Percentiles rank a stretch among this genome's conserved stretches.
Evolutionary conservation across 2,113 vertebrate genomes (phyloP).

Genomic region (Glaucidium brasilianum): DNA sequence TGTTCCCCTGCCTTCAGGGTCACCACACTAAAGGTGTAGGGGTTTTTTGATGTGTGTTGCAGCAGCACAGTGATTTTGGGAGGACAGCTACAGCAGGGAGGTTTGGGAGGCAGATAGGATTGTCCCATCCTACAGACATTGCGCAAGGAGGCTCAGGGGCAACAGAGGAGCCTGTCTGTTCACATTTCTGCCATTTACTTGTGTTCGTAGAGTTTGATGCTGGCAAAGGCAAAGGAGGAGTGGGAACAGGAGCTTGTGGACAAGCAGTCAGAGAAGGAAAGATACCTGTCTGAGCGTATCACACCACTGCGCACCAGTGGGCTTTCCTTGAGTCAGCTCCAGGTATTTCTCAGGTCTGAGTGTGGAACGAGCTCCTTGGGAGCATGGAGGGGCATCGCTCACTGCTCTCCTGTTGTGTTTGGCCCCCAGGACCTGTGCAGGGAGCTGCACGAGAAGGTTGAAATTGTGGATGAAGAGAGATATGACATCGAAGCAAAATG

Average conservation of each 20-base stretch:
- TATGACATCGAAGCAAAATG: constrained; percentile 94
- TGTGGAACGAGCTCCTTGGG: neutral
- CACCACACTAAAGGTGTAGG: neutral
- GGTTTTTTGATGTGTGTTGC: neutral
- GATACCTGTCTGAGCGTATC: constrained; percentile 84
- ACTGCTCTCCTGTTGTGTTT: neutral
- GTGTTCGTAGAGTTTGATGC: constrained; percentile 85
- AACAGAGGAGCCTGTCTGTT: neutral
- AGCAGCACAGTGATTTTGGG: neutral
- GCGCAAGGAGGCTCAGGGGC: neutral
- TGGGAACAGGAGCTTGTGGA: constrained; percentile 86
- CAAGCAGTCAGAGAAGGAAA: constrained; percentile 86
- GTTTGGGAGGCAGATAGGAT: neutral
- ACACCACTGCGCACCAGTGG: constrained; percentile 73
- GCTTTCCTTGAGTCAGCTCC: constrained; percentile 82
- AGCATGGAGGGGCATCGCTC: accelerated
- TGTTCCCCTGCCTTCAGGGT: neutral
- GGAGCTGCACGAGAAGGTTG: constrained; percentile 87
- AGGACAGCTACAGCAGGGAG: neutral
- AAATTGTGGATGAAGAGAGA: constrained; percentile 90
- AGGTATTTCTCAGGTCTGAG: constrained; percentile 65
- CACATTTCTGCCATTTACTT: neutral
- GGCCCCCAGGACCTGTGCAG: constrained; percentile 84
- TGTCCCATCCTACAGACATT: neutral
- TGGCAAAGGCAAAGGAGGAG: constrained; percentile 92